Evolutionary conservation across 23 tunicate genomes (phyloP).

Genomic region (Botrylloides violaceus): DNA sequence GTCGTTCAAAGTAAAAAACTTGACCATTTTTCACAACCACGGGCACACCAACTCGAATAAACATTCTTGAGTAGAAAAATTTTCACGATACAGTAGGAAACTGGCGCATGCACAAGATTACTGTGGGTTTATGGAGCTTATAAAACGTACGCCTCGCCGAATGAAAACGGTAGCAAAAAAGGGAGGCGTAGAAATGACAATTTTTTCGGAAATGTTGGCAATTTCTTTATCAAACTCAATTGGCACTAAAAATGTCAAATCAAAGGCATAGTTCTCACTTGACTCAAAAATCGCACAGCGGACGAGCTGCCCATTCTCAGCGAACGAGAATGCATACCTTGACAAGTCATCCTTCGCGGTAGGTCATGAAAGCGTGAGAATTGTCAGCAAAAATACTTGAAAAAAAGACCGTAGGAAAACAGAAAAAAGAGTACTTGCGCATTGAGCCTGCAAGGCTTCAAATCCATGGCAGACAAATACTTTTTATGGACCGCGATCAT

Average conservation of each 20-base stretch:
- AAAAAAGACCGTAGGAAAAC: too few species aligned
- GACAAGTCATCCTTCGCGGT: too few species aligned
- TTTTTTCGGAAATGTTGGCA: background rate
- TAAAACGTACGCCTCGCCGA: background rate
- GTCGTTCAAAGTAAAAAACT: background rate
- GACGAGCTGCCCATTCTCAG: too few species aligned
- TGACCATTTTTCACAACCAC: background rate
- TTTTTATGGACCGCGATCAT: background rate
- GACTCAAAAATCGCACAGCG: background rate
- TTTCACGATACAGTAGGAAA: background rate
- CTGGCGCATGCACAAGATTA: background rate
- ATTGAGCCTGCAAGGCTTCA: too few species aligned
- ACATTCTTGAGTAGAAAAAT: background rate
- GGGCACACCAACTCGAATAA: background rate
- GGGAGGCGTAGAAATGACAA: background rate
- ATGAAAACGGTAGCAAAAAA: background rate
- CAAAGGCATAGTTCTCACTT: constrained; percentile 1
- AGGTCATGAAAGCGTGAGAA: too few species aligned
- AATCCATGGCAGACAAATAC: too few species aligned
- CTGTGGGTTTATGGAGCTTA: background rate
- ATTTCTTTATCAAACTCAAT: background rate
- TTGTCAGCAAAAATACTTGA: too few species aligned
- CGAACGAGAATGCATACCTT: too few species aligned
- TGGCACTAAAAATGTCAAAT: background rate
- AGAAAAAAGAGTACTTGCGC: too few species aligned